phyloP scores from a whole-genome alignment of 1,140 invertebrate genomes.

The Drosophila kohkoa region DNA sequence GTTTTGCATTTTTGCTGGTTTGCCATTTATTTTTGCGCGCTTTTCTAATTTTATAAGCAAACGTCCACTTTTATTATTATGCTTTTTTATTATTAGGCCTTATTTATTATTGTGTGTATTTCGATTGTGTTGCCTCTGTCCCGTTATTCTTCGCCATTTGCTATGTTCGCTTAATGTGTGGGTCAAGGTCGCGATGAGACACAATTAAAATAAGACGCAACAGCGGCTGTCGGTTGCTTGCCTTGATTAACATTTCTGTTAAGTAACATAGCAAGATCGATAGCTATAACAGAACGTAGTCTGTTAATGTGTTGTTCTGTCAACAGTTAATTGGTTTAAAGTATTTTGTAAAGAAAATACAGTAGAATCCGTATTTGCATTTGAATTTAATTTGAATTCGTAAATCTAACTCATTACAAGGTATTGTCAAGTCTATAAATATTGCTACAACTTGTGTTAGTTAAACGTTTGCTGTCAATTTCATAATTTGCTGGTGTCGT shows the following conservation, averaged over 20 bases:
- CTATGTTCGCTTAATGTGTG: no score
- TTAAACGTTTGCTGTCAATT: conserved; percentile 26
- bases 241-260: conserved; percentile 13
- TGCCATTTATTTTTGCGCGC: conserved; percentile 15
- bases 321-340: no score
- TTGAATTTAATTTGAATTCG: no score
- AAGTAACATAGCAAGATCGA: conserved; percentile 23
- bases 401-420: no score
- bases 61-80: conserved; percentile 50
- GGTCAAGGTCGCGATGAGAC: conserved; percentile 60
- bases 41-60: conserved; percentile 44
- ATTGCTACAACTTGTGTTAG: conserved; percentile 34
- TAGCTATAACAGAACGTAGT: conserved; percentile 9
- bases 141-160: not conserved
- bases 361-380: no score
- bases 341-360: no score
- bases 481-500: conserved; percentile 22
- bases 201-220: conserved; percentile 34
- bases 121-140: conserved; percentile 20
- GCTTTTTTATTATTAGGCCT: not conserved
- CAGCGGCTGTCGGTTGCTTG: not conserved
- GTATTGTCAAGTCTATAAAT: conserved; percentile 1
- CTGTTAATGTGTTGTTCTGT: no score
- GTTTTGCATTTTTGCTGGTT: conserved; percentile 14
- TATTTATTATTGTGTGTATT: conserved; percentile 41